A percentile compares a stretch with the other conserved stretches of the same genome.
phyloP scores from a whole-genome alignment of 2,888 invertebrate genomes.

The Drosophila ustulata region DNA sequence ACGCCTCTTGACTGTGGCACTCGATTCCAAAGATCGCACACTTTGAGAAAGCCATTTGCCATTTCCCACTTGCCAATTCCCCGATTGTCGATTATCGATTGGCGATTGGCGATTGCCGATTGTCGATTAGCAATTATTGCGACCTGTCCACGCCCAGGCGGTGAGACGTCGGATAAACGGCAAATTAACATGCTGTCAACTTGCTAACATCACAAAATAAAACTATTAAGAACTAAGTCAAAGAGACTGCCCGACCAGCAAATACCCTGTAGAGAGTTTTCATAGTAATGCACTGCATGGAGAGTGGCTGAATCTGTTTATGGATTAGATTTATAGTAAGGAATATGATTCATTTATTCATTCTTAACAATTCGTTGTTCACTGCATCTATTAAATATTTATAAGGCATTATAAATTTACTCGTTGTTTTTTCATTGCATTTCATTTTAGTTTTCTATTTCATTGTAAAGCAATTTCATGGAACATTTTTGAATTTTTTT shows the following conservation, averaged over 20 bases:
- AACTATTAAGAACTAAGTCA: not conserved
- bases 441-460: too few species aligned
- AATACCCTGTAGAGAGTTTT: not conserved
- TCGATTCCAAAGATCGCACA: slow-evolving; percentile 41
- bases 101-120: slow-evolving; percentile 49
- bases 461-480: not conserved
- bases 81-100: slow-evolving; percentile 41
- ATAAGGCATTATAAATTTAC: not conserved
- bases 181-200: slow-evolving; percentile 62
- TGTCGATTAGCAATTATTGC: slow-evolving; percentile 59
- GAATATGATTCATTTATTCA: too few species aligned
- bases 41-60: slow-evolving; percentile 60
- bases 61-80: slow-evolving; percentile 50
- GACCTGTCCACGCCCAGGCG: slow-evolving; percentile 51
- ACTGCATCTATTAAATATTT: too few species aligned
- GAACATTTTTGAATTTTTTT: not conserved
- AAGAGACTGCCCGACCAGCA: not conserved
- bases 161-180: slow-evolving; percentile 37
- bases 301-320: too few species aligned
- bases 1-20: slow-evolving; percentile 46
- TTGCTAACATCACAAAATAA: slow-evolving; percentile 19
- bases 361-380: too few species aligned
- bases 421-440: too few species aligned
- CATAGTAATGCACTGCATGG: too few species aligned
- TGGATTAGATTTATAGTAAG: too few species aligned